These are phyloP conservation scores for Festucalex cinctus DNA, from an alignment of 2,113 vertebrate species.

Conservation along the genomic window DNA sequence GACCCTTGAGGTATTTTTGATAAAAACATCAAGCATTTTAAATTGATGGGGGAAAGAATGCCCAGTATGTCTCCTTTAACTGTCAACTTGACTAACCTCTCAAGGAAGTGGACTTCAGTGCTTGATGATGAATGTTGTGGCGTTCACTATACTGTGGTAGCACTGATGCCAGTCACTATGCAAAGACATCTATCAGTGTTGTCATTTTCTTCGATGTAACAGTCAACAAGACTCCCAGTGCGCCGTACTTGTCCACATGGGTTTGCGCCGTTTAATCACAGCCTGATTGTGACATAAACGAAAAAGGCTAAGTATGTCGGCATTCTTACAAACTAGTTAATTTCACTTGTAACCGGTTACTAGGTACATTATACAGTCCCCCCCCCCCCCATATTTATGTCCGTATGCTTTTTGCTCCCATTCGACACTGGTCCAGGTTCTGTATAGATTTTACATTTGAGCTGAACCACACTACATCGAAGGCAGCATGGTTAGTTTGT, in stretches of 20 bases:
- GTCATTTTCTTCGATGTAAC: not conserved
- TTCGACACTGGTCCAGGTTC: not conserved
- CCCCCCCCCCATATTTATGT: no score
- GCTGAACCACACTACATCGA: not conserved
- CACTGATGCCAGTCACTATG: not conserved
- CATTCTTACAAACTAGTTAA: no score
- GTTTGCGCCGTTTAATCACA: no score
- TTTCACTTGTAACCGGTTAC: no score
- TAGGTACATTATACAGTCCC: no score
- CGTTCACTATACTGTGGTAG: not conserved
- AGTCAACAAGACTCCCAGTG: not conserved
- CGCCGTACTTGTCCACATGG: not conserved
- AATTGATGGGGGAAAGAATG: not conserved
- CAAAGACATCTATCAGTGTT: not conserved
- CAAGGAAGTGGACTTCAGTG: not conserved
- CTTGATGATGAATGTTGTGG: not conserved
- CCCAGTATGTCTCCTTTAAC: not conserved
- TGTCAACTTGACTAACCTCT: not conserved
- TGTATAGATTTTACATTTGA: not conserved
- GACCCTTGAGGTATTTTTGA: no score
- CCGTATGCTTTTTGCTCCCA: not conserved
- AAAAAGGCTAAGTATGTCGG: no score
- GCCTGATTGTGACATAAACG: no score
- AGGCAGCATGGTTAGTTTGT: not conserved
- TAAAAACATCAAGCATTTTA: no score